Percentiles rank a stretch among this genome's conserved stretches.
Conservation (phyloP, 2,113 vertebrate species). For the Propithecus coquereli region DNA sequence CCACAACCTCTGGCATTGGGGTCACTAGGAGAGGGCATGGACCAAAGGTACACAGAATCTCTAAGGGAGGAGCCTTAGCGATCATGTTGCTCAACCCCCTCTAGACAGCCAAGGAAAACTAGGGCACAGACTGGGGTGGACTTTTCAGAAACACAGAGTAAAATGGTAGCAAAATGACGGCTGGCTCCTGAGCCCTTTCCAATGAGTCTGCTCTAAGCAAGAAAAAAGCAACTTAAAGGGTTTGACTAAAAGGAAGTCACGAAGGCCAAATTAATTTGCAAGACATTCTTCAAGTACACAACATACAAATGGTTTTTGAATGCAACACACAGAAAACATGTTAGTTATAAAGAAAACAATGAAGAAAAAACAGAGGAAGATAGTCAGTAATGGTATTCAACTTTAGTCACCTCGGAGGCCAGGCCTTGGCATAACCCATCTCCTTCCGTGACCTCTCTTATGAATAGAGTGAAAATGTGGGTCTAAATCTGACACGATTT, state of each 20-base stretch:
- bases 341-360: neutral
- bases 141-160: neutral
- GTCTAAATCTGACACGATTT: neutral
- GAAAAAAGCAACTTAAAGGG: neutral
- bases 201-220: neutral
- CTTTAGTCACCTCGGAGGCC: neutral
- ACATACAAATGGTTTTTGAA: neutral
- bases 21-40: neutral
- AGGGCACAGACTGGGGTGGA: neutral
- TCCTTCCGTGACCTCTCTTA: neutral
- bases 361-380: neutral
- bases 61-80: neutral
- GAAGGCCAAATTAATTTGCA: neutral
- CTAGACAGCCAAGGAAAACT: neutral
- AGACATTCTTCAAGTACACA: neutral
- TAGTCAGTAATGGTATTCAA: neutral
- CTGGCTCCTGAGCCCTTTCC: neutral
- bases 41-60: neutral
- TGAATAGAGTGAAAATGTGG: accelerated
- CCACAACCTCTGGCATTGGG: neutral
- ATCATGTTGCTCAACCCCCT: neutral
- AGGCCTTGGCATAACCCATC: neutral
- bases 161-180: neutral
- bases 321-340: neutral
- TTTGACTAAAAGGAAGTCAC: neutral